Evolutionary conservation across 1,140 invertebrate genomes (phyloP).

Genomic region (Drosophila nasuta): DNA sequence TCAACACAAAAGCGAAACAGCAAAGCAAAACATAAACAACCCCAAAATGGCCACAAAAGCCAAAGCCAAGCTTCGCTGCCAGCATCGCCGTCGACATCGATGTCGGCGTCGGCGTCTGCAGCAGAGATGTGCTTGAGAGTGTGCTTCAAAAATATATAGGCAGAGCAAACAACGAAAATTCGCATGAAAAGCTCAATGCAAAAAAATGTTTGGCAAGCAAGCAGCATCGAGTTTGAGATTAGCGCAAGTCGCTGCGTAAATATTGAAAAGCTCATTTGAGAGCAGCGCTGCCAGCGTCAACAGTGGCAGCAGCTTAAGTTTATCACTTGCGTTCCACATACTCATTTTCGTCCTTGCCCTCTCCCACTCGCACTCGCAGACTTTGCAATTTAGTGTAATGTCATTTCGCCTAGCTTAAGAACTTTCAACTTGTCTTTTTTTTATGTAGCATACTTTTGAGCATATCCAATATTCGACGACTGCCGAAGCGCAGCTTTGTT

Average conservation of each 20-base stretch:
- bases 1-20: conserved; percentile 66
- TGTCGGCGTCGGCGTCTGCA: conserved; percentile 16
- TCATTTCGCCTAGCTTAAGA: conserved; percentile 14
- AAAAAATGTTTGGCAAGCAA: conserved; percentile 48
- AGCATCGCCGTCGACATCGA: conserved; percentile 9
- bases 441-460: conserved; percentile 6
- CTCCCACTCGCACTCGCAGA: not conserved
- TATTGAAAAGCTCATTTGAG: conserved; percentile 74
- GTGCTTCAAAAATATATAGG: conserved; percentile 62
- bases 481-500: not conserved
- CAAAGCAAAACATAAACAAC: conserved; percentile 76
- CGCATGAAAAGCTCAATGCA: conserved; percentile 74
- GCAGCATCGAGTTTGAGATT: conserved; percentile 44
- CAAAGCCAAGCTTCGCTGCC: conserved; percentile 17
- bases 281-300: conserved; percentile 49
- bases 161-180: conserved; percentile 60
- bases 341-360: not conserved
- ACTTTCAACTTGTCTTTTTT: conserved; percentile 9
- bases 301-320: conserved; percentile 29
- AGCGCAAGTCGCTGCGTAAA: conserved; percentile 71
- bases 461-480: not conserved
- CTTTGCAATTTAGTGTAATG: conserved; percentile 16
- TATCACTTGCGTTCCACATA: conserved; percentile 16
- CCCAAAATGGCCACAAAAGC: conserved; percentile 60
- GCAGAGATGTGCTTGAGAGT: conserved; percentile 58